Percentiles rank a stretch among this genome's conserved stretches.
phyloP scores from a whole-genome alignment of 2,113 vertebrate genomes.

The Callipepla californica region DNA sequence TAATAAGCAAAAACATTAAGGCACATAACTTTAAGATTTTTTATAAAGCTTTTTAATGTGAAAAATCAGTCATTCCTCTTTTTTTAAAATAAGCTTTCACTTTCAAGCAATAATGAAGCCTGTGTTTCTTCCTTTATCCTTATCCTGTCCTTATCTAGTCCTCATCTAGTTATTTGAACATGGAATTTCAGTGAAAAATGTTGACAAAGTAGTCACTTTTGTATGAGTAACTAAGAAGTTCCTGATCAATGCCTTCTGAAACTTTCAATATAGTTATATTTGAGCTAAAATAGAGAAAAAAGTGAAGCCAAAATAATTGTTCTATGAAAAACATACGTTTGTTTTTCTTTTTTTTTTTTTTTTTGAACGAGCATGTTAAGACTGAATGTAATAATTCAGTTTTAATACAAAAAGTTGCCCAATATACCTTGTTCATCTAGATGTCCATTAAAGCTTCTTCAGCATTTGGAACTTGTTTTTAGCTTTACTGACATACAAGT shows the following conservation, averaged over 20 bases:
- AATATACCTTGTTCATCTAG: neutral
- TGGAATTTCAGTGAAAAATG: neutral
- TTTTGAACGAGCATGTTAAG: neutral
- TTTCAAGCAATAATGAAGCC: slow-evolving; percentile 5
- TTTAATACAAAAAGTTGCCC: neutral
- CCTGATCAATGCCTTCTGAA: neutral
- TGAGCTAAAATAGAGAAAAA: neutral
- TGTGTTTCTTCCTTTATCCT: neutral
- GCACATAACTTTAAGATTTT: neutral
- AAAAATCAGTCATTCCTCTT: neutral
- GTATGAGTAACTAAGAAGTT: neutral
- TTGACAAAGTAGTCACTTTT: neutral
- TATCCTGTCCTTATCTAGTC: neutral
- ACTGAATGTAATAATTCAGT: neutral
- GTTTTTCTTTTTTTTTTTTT: rapidly evolving
- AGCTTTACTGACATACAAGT: neutral
- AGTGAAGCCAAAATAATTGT: slow-evolving; percentile 19
- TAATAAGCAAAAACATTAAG: neutral
- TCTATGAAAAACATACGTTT: neutral
- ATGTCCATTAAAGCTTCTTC: neutral
- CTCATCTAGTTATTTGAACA: slow-evolving; percentile 8
- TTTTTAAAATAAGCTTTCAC: slow-evolving; percentile 5
- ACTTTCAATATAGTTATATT: neutral
- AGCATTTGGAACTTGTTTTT: neutral
- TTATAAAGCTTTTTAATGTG: neutral